A percentile compares a stretch with the other conserved stretches of the same genome.
These are phyloP conservation scores for Conus betulinus DNA, from an alignment of 1,140 invertebrate genomes.

Conservation along the genomic window DNA sequence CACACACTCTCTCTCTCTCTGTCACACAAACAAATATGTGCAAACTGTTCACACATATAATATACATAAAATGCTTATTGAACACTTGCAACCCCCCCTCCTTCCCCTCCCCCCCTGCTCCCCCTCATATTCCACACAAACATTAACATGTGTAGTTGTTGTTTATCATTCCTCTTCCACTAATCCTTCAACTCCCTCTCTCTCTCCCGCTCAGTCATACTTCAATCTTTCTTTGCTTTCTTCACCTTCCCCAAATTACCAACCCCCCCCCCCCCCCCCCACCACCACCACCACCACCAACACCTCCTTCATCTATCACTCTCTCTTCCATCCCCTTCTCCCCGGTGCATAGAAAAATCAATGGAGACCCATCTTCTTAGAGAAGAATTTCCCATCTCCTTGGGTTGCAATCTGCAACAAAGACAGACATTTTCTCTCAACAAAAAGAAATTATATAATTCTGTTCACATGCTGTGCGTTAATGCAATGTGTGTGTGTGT, in stretches of 20 bases:
- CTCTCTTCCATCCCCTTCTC: neutral
- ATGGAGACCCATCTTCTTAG: neutral
- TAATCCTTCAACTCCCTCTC: neutral
- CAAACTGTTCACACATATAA: neutral
- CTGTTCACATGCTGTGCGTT: too few species aligned
- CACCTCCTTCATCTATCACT: too few species aligned
- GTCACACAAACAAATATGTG: neutral
- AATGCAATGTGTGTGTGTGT: neutral
- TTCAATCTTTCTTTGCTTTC: too few species aligned
- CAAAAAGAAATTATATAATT: neutral
- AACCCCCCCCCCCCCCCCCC: too few species aligned
- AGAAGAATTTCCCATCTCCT: slow-evolving; percentile 7
- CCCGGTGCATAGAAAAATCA: neutral
- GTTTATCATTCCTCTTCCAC: neutral
- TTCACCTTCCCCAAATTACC: too few species aligned
- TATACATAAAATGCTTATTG: too few species aligned
- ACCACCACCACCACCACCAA: too few species aligned
- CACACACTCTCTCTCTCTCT: neutral
- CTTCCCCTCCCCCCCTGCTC: too few species aligned
- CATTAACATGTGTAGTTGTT: too few species aligned
- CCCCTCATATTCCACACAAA: too few species aligned
- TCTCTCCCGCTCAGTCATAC: neutral
- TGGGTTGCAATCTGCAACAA: neutral
- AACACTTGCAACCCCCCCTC: too few species aligned
- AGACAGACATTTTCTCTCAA: neutral